Evolutionary conservation across 2,888 invertebrate genomes (phyloP).

Genomic region (Tyria jacobaeae): DNA sequence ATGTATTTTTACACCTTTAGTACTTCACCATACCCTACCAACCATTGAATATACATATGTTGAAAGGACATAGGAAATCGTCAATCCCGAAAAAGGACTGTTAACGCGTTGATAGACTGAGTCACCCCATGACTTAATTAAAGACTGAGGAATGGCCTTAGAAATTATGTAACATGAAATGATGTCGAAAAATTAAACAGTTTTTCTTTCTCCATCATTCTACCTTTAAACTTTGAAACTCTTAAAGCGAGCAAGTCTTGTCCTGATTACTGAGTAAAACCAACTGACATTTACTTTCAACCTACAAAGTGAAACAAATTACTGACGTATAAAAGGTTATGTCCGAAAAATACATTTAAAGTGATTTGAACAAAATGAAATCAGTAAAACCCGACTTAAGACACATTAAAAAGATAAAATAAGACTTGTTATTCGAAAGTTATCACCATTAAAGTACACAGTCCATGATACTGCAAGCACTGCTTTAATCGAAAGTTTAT

Average conservation of each 20-base stretch:
- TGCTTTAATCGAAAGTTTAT: conserved; percentile 3
- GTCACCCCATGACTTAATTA: too few relatives aligned
- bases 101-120: too few relatives aligned
- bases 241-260: not conserved
- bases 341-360: not conserved
- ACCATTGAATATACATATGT: too few relatives aligned
- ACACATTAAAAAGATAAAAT: not conserved
- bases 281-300: not conserved
- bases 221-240: not conserved
- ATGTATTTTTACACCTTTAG: too few relatives aligned
- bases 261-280: not conserved
- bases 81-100: too few relatives aligned
- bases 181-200: too few relatives aligned
- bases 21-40: too few relatives aligned
- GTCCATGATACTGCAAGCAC: conserved; percentile 4
- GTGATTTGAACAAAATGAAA: not conserved
- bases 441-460: not conserved
- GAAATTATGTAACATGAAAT: too few relatives aligned
- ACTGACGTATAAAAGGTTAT: not conserved
- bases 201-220: not conserved
- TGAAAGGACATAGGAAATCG: too few relatives aligned
- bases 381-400: not conserved
- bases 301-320: not conserved
- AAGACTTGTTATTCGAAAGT: not conserved
- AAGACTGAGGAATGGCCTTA: too few relatives aligned